Percentiles rank a stretch among this genome's conserved stretches.
Evolutionary conservation across 1,140 invertebrate species (phyloP).

Genomic region (Fragariocoptes setiger): DNA sequence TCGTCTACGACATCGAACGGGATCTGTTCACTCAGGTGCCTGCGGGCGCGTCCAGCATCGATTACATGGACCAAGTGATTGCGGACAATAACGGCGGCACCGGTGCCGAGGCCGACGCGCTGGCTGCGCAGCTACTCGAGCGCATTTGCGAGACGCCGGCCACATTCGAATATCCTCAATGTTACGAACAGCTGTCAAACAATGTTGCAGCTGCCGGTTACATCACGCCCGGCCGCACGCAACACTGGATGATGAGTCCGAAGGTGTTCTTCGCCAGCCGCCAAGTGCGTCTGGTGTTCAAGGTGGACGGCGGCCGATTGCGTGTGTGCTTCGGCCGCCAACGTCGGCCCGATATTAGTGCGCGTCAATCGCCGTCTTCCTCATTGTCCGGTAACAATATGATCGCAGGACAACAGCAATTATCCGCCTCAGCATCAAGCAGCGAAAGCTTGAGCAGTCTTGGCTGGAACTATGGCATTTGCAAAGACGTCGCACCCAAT

Average conservation of each 20-base stretch:
- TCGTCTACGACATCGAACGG: not conserved
- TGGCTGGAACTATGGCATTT: not conserved
- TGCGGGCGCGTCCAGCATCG: not conserved
- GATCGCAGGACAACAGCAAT: not conserved
- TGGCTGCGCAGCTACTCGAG: not conserved
- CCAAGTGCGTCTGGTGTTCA: not conserved
- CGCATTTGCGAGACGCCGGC: constrained; percentile 9
- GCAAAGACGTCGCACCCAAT: constrained; percentile 2
- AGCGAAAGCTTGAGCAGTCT: not conserved
- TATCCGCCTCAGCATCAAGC: not conserved
- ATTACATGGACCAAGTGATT: not conserved
- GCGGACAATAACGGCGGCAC: not conserved
- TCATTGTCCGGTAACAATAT: not conserved
- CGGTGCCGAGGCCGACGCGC: not conserved
- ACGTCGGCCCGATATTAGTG: constrained; percentile 1
- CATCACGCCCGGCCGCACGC: constrained; percentile 4
- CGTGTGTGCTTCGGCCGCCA: constrained; percentile 2
- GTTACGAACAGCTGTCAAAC: not conserved
- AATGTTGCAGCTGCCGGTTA: not conserved
- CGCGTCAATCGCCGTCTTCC: not conserved
- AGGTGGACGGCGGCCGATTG: constrained; percentile 1
- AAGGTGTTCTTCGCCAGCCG: constrained; percentile 7
- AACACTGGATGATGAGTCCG: constrained; percentile 9
- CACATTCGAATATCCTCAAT: constrained; percentile 5
- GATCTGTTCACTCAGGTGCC: not conserved